Base-by-base conservation (phyloP, 2,797 vertebrate species). In the Garrulus glandarius region DNA sequence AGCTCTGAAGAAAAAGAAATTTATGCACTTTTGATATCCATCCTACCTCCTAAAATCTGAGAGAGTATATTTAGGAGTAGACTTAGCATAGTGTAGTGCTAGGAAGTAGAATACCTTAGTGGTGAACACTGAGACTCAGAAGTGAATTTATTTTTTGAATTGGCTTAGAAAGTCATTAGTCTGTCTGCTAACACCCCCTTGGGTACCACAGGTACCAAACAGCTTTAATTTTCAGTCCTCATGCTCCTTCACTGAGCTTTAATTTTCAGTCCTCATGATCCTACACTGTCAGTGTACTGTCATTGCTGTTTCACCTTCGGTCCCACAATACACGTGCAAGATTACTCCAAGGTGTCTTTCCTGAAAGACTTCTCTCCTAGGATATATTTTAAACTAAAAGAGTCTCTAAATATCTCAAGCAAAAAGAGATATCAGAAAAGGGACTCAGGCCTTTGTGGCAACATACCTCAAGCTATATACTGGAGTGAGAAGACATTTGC, bases 311-410 rank as follows among this genome's bases (percentile, higher is more conserved):
- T 67, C 17, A 39, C 22, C 9, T 75, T 91, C 1, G 0, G 19
- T 39, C 17, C 52, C 29, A 60, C 27, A 41, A 29, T 23, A 50
- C 5, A 1, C 1, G 0, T 13, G 4, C 4, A 19, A 41, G 34
- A 78, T 24, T 70, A 32, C 10, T 44, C 32, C 30, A 70, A 39
- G 36, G n/a, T 18, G 8, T 59, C 13, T 57, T 67, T 80, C 44
- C 15, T 63, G 19, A 43, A 69, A 74, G 26, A 46, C 5, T 56
- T 29, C 34, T 60, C 16, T 49, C 49, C 29, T 80, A 32, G 9
- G 11, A 61, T 34, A 53, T 44, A 39, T 30, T 65, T 30, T 43
- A 4, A 70, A 22, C 5, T 16, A 39, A 63, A 72, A 50, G 5
- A 34, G 6, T 44, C 4, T 36, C 13, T 61, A 57, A 65, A 65